phyloP scores from a whole-genome alignment of 2,888 invertebrate genomes.

The Mesoligia furuncula region DNA sequence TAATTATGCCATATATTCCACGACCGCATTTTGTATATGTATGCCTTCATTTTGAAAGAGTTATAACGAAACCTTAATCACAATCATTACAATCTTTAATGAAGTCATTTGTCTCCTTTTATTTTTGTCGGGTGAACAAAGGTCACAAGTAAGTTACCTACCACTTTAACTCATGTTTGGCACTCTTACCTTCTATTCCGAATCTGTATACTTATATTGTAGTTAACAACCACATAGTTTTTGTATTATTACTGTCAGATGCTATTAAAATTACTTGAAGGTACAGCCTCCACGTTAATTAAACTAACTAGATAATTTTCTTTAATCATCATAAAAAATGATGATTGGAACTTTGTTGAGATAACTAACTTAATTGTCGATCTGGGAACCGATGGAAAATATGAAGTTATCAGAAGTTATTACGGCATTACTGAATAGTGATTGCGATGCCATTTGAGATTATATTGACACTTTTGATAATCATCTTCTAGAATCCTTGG shows the following conservation, averaged over 20 bases:
- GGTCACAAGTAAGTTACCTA: constrained; percentile 20
- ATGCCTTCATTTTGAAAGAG: neutral
- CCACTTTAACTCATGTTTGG: constrained; percentile 15
- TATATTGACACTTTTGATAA: neutral
- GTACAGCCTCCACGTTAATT: constrained; percentile 42
- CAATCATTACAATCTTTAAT: constrained; percentile 43
- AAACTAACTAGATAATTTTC: constrained; percentile 54
- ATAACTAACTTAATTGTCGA: constrained; percentile 44
- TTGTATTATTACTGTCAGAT: constrained; percentile 39
- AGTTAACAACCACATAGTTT: constrained; percentile 21
- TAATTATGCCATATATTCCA: too few species aligned
- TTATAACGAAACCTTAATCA: constrained; percentile 15
- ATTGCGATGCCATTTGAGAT: neutral
- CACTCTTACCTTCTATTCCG: constrained; percentile 28
- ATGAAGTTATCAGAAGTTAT: constrained; percentile 31
- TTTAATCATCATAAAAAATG: constrained; percentile 48
- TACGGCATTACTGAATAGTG: constrained; percentile 15
- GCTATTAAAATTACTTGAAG: constrained; percentile 35
- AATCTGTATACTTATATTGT: constrained; percentile 15
- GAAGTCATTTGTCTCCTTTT: constrained; percentile 29
- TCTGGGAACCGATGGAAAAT: constrained; percentile 50
- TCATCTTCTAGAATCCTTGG: neutral
- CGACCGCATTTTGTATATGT: neutral
- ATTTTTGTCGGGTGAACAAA: constrained; percentile 28
- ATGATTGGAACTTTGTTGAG: constrained; percentile 53